Base-by-base conservation (phyloP, 2,888 invertebrate species). In the Hartigia nigra region DNA sequence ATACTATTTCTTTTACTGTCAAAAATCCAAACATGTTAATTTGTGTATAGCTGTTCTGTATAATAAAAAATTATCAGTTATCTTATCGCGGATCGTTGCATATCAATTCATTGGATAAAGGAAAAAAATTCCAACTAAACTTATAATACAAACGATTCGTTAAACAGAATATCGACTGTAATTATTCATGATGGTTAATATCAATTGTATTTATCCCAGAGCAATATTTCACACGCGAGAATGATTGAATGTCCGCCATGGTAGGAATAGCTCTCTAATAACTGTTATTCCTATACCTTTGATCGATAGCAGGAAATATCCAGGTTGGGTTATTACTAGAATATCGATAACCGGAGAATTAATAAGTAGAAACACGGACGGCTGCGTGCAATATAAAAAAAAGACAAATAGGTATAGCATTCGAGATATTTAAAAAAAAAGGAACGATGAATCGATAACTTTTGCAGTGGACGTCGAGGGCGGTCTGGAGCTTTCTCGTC, bases 381-480 rank as follows among this genome's bases (percentile, higher is more conserved):
- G 23, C 5, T 9, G 23, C 55, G 9, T 55, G 55, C 23, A 55
- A 55, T 55, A 23, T 14, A 23, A 55, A 39, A 1, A 1, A 14
- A 23, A 55, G 23, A 9, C 1, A 55, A 55, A 23, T 23, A 23
- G 9, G 14, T 23, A 55, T 55, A 55, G 55, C 23, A 55, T 23
- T 23, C 23, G 9, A 55, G 23, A 55, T 55, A 1, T 55, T 55
- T 23, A 31, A 23, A 31, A 72, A 31, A 23, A 31, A 72, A 31
- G 23, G 11, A 72, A 72, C 72, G 12, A 31, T 14, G 32, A 14
- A 72, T 34, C 12, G 14, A 23, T 72, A 31, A 31, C 34, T 72
- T 34, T 80, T 75, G 11, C 82, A 88, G 89, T 78, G 39, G 81
- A 86, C 77, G 78, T 84, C 1, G 83, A 82, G 74, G 80, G 81